A percentile compares a stretch with the other conserved stretches of the same genome.
Conservation (phyloP, 2,888 invertebrate species). For the Stenurella melanura region DNA sequence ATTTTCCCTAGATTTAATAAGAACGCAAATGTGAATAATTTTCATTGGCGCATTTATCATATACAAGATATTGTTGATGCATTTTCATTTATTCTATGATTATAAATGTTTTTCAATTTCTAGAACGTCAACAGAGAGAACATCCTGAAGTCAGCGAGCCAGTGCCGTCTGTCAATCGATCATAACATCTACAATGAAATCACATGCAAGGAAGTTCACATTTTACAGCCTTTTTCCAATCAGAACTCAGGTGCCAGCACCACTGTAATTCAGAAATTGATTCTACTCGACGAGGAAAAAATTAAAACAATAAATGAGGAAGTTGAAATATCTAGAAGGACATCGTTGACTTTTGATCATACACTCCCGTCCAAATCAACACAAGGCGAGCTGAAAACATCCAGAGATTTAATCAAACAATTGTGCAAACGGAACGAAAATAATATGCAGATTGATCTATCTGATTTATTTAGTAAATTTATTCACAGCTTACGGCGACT, state of each 20-base stretch:
- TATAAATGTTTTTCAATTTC: slow-evolving; percentile 56
- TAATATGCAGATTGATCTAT: slow-evolving; percentile 78
- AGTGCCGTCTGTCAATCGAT: slow-evolving; percentile 85
- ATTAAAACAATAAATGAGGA: slow-evolving; percentile 74
- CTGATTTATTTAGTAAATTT: slow-evolving; percentile 79
- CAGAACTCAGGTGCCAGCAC: slow-evolving; percentile 84
- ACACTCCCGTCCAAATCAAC: slow-evolving; percentile 80
- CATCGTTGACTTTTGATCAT: slow-evolving; percentile 84
- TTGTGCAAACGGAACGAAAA: slow-evolving; percentile 79
- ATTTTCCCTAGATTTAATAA: too few species aligned
- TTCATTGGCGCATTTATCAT: too few species aligned
- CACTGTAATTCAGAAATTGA: slow-evolving; percentile 77
- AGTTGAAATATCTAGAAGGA: slow-evolving; percentile 76
- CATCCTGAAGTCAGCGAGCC: slow-evolving; percentile 84
- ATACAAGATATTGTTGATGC: too few species aligned
- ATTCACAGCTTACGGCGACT: slow-evolving; percentile 81
- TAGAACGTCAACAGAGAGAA: slow-evolving; percentile 81
- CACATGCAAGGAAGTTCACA: slow-evolving; percentile 82
- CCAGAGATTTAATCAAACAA: slow-evolving; percentile 81
- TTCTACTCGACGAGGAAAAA: slow-evolving; percentile 76
- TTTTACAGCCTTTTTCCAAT: slow-evolving; percentile 86
- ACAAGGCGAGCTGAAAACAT: slow-evolving; percentile 82
- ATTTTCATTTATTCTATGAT: slow-evolving; percentile 10
- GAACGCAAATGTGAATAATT: too few species aligned
- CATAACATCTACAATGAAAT: slow-evolving; percentile 84